Percentiles rank a stretch among this genome's conserved stretches.
Evolutionary conservation across 1,140 invertebrate species (phyloP).

Genomic region (Wasmannia auropunctata): DNA sequence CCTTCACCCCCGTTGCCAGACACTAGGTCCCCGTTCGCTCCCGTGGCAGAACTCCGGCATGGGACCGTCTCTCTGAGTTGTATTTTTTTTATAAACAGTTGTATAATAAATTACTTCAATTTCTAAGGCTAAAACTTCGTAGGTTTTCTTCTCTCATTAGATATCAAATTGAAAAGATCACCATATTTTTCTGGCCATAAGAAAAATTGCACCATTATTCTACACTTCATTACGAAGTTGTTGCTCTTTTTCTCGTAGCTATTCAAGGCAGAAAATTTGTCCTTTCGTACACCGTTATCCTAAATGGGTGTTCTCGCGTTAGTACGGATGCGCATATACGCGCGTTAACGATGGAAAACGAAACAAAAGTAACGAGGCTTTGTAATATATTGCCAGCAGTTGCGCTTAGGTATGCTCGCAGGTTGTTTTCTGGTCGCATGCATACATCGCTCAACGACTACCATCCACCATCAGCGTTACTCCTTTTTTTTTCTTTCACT

Average conservation of each 20-base stretch:
- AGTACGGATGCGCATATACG: conserved; percentile 24
- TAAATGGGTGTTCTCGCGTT: conserved; percentile 3
- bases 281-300: conserved; percentile 33
- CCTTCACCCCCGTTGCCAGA: no score
- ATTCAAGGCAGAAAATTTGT: conserved; percentile 40
- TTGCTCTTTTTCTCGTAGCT: conserved; percentile 15
- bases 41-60: no score
- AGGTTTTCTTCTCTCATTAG: not conserved
- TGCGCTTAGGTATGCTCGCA: conserved; percentile 48
- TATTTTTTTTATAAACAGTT: not conserved
- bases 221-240: conserved; percentile 18
- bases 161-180: not conserved
- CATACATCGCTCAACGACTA: conserved; percentile 26
- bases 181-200: not conserved
- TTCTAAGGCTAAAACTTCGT: not conserved
- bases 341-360: conserved; percentile 73
- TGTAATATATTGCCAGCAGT: conserved; percentile 73
- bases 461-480: not conserved
- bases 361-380: conserved; percentile 72
- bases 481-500: not conserved
- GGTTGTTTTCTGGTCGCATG: conserved; percentile 48
- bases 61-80: no score
- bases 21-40: no score
- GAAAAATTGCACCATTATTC: conserved; percentile 17
- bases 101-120: not conserved